Conservation (phyloP, 2,888 invertebrate species). For the Napeogenes inachia region DNA sequence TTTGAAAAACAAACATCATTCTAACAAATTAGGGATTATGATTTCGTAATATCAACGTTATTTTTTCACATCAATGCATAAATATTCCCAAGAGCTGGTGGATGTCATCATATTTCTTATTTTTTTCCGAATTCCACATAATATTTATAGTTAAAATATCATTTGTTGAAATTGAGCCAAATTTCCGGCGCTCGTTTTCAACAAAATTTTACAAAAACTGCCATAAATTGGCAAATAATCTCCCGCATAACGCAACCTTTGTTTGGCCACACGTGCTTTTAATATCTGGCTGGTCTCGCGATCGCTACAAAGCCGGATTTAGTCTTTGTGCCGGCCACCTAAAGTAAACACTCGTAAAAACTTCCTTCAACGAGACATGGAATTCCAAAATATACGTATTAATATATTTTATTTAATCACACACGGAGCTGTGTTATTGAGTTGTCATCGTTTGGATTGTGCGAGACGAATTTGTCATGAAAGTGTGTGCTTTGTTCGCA, state of each 20-base stretch:
- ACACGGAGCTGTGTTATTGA: constrained; percentile 54
- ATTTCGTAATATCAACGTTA: background rate
- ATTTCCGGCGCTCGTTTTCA: constrained; percentile 73
- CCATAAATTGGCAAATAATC: constrained; percentile 78
- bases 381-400: constrained; percentile 40
- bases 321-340: constrained; percentile 64
- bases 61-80: constrained; percentile 14
- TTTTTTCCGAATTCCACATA: constrained; percentile 52
- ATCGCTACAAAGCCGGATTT: constrained; percentile 67
- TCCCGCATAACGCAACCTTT: constrained; percentile 77
- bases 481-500: constrained; percentile 58
- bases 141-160: constrained; percentile 73
- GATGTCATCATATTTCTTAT: constrained; percentile 45
- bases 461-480: constrained; percentile 74
- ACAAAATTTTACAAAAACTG: constrained; percentile 73
- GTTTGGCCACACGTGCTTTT: constrained; percentile 78
- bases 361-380: constrained; percentile 38
- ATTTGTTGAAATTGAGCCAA: constrained; percentile 77
- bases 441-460: constrained; percentile 58
- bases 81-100: constrained; percentile 50
- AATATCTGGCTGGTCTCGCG: constrained; percentile 57
- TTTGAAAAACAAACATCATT: too few relatives aligned
- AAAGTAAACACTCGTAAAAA: constrained; percentile 72
- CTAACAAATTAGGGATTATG: background rate
- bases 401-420: constrained; percentile 71